Evolutionary conservation across 2,888 invertebrate species (phyloP), one percentile per base, ranked within the genome.

Genomic region (Stegana nigrithorax): DNA sequence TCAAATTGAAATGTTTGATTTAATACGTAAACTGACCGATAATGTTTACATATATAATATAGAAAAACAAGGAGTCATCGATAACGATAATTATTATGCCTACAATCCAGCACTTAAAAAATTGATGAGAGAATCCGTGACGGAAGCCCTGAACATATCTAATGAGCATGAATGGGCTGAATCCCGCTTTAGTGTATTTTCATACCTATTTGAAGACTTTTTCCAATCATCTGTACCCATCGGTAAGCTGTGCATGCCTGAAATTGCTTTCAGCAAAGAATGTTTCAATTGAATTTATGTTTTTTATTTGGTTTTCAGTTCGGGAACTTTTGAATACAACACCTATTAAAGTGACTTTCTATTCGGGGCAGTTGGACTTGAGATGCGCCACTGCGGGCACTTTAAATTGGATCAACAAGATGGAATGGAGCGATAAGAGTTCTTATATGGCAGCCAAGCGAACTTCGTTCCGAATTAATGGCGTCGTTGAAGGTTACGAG

Each of bases 71-170:
- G 10, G 92, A 92, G 84, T 39, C 67, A 2, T 87, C 89, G 1
- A 89, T 93, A n/a, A n/a, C 50, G 80, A 75, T 36, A 80, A 83
- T 66, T 75, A 78, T 14, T 79, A 76, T 25, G 81, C 81, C 32
- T 73, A 75, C 44, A 84, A 85, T 60, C 56, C 70, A 25, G 63
- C 77, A 14, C 68, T 90, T 10, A 67, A 87, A 19, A 67, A 77
- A 0, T 83, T 94, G 51, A 94, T 96, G 94, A 92, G 92, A 72
- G 89, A 88, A 0, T 81, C 86, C 56, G 93, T 95, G 0, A 90
- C 89, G 67, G 70, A 87, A 64, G 90, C 90, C 32, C 87, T 95
- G 0, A 84, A 86, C 1, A 89, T 94, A n/a, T 90, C 91, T 0
- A 84, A 85, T 0, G 85, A 89, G 66, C 89, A 91, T 6, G 84